Percentiles rank a stretch among this genome's conserved stretches.
These are phyloP conservation scores for Rhagonycha lutea DNA, from an alignment of 2,888 invertebrate genomes.

Conservation along the genomic window DNA sequence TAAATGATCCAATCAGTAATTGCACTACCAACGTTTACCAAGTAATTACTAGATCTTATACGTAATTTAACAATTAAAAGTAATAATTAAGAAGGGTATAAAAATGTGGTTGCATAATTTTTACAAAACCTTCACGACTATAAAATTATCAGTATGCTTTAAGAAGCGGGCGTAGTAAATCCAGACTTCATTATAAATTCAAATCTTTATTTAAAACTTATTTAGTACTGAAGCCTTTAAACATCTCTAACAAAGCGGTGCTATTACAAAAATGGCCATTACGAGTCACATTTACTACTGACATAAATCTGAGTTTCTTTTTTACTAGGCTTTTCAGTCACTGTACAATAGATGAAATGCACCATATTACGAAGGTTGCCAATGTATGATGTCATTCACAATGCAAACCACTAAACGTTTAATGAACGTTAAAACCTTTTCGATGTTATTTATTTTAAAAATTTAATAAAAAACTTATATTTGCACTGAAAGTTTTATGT, in stretches of 20 bases:
- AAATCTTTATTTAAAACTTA: constrained; percentile 31
- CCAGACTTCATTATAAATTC: constrained; percentile 27
- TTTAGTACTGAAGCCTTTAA: constrained; percentile 23
- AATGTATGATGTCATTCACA: constrained; percentile 13
- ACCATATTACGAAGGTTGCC: constrained; percentile 15
- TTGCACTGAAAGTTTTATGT: not conserved
- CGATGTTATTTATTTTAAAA: constrained; percentile 6
- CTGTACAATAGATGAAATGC: constrained; percentile 19
- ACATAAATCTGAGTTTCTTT: constrained; percentile 24
- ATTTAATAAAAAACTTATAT: not conserved
- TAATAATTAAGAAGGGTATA: not conserved
- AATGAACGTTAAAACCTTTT: constrained; percentile 18
- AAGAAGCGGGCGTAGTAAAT: constrained; percentile 17
- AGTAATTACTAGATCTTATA: not conserved
- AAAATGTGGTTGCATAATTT: not conserved
- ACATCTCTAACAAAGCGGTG: constrained; percentile 24
- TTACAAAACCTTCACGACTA: not conserved
- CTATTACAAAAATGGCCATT: constrained; percentile 24
- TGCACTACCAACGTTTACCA: not conserved
- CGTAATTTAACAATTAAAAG: not conserved
- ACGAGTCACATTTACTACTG: constrained; percentile 26
- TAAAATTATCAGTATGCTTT: not conserved
- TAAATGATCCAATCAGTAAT: not conserved
- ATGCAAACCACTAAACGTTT: constrained; percentile 12
- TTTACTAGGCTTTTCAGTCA: constrained; percentile 10